phyloP scores from a whole-genome alignment of 1,140 invertebrate genomes.

The Elysia chlorotica region DNA sequence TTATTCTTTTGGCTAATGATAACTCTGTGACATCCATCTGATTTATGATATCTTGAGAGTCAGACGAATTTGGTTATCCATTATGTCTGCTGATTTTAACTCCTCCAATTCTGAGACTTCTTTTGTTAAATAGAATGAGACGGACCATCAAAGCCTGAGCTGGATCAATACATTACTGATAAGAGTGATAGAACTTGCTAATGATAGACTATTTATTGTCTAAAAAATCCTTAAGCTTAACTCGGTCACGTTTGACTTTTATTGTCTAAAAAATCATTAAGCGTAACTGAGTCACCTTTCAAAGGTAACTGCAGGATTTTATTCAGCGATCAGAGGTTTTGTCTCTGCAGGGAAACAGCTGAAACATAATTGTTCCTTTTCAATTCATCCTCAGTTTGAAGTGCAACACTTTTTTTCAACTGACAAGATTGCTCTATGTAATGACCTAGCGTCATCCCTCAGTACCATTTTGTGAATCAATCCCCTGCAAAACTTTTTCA shows the following conservation, averaged over 20 bases:
- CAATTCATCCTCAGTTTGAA: not conserved
- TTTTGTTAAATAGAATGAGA: conserved; percentile 22
- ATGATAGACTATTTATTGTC: not conserved
- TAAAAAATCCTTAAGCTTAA: conserved; percentile 3
- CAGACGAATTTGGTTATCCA: not conserved
- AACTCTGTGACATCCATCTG: not conserved
- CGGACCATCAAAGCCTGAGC: conserved; percentile 16
- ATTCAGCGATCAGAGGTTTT: conserved; percentile 12
- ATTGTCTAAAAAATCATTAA: too few relatives aligned
- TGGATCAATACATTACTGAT: not conserved
- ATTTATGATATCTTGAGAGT: not conserved
- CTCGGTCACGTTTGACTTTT: too few relatives aligned
- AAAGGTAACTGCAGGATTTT: conserved; percentile 2
- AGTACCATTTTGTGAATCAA: conserved; percentile 8
- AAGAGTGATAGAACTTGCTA: not conserved
- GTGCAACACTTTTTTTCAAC: conserved; percentile 13
- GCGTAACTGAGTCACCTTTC: too few relatives aligned
- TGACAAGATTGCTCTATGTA: conserved; percentile 23
- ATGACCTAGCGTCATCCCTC: conserved; percentile 11
- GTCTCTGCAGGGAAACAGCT: conserved; percentile 5
- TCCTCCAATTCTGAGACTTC: conserved; percentile 19
- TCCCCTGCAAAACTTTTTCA: conserved; percentile 6
- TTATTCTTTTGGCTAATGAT: conserved; percentile 20
- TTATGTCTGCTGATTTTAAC: conserved; percentile 18
- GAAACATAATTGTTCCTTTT: conserved; percentile 21